Evolutionary conservation across 2,797 vertebrate species (phyloP).

Genomic region (Rousettus madagascariensis): DNA sequence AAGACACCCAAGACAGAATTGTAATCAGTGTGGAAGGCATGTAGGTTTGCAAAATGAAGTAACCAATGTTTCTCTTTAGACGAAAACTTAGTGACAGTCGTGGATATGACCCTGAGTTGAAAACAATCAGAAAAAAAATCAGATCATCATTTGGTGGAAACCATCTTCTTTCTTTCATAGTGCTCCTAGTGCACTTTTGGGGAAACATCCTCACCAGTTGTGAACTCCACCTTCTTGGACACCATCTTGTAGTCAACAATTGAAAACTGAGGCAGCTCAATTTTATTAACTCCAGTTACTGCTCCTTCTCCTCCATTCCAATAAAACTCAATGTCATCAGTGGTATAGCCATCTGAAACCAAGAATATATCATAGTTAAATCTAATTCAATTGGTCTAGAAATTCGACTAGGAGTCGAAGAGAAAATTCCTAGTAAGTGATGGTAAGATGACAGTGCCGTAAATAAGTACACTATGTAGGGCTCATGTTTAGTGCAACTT

Average conservation of each 20-base stretch:
- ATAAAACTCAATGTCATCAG: slow-evolving; percentile 97
- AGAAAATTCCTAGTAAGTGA: background rate
- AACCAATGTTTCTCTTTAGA: slow-evolving; percentile 96
- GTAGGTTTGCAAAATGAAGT: slow-evolving; percentile 97
- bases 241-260: slow-evolving; percentile 95
- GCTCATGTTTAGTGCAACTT: background rate
- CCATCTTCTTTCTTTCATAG: background rate
- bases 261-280: slow-evolving; percentile 95
- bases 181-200: background rate
- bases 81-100: slow-evolving; percentile 94
- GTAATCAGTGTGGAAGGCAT: slow-evolving; percentile 97
- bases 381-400: background rate
- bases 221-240: slow-evolving; percentile 94
- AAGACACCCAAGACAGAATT: slow-evolving; percentile 96
- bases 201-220: slow-evolving; percentile 88
- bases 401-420: background rate
- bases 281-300: slow-evolving; percentile 94
- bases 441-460: background rate
- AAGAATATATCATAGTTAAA: slow-evolving; percentile 43
- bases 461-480: background rate
- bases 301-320: slow-evolving; percentile 93
- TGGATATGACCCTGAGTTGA: slow-evolving; percentile 91
- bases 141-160: background rate
- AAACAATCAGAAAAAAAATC: slow-evolving; percentile 56
- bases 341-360: slow-evolving; percentile 94